These are phyloP conservation scores for Chironomus riparius DNA, from an alignment of 2,888 invertebrate species.

Conservation along the genomic window DNA sequence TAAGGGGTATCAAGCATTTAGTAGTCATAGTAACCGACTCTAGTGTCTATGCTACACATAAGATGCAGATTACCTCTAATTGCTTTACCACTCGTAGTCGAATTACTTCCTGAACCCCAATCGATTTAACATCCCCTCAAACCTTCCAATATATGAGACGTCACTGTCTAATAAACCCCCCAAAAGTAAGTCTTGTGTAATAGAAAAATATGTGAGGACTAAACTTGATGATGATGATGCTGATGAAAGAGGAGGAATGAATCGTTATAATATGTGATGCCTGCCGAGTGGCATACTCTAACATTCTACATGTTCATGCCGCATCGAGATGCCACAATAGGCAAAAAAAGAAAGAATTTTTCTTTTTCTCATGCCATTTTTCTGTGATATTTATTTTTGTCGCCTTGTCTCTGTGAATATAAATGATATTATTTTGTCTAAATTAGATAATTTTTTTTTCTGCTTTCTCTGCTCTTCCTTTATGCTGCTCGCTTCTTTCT, in stretches of 20 bases:
- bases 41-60: too few species aligned
- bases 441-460: constrained; percentile 20
- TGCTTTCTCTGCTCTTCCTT: background rate
- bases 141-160: too few species aligned
- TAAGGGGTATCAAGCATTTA: too few species aligned
- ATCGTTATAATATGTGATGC: background rate
- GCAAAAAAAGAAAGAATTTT: background rate
- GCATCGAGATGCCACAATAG: background rate
- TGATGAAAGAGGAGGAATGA: background rate
- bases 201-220: too few species aligned
- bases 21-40: too few species aligned
- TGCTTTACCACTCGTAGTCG: too few species aligned
- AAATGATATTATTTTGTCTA: constrained; percentile 21
- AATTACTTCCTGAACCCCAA: too few species aligned
- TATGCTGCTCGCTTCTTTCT: background rate
- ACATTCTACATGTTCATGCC: background rate
- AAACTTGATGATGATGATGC: background rate
- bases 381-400: constrained; percentile 4
- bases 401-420: constrained; percentile 20
- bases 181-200: too few species aligned
- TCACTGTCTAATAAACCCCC: too few species aligned
- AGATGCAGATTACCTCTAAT: too few species aligned
- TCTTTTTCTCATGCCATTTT: background rate
- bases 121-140: too few species aligned
- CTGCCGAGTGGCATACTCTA: background rate